Evolutionary conservation across 2,797 vertebrate species (phyloP).

Genomic region (Mus minutoides): DNA sequence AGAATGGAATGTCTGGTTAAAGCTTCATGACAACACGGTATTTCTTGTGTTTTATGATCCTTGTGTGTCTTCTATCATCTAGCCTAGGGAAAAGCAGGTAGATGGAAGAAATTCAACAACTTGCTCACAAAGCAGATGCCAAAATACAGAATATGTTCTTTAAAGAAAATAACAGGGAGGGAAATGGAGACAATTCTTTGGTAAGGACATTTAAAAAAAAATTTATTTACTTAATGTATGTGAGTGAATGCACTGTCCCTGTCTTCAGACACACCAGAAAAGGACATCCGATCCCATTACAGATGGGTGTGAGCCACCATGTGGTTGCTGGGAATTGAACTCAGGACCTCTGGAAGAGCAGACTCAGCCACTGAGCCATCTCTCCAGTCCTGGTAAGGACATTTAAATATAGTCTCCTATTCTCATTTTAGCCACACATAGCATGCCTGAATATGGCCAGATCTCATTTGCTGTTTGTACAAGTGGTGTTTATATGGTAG

Average conservation of each 20-base stretch:
- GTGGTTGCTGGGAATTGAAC: no score
- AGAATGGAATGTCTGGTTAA: neutral
- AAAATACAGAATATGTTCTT: neutral
- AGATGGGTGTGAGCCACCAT: no score
- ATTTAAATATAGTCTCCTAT: conserved; percentile 80
- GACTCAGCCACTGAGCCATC: no score
- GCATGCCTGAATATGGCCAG: conserved; percentile 96
- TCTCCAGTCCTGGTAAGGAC: conserved; percentile 24
- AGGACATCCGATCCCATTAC: no score
- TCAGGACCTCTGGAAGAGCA: no score
- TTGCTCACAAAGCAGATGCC: neutral
- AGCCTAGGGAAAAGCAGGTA: neutral
- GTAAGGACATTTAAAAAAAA: neutral
- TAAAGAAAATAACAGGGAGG: neutral
- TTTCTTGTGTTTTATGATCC: neutral
- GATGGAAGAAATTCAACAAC: neutral
- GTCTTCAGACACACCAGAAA: no score
- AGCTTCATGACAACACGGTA: neutral
- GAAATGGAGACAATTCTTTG: conserved; percentile 6
- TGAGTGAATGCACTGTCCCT: no score
- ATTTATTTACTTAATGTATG: no score
- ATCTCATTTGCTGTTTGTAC: conserved; percentile 95
- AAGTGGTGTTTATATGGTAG: conserved; percentile 95
- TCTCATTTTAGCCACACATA: conserved; percentile 87
- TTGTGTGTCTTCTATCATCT: neutral